Evolutionary conservation across 2,113 vertebrate genomes (phyloP).

Genomic region (Prochilodus magdalenae): DNA sequence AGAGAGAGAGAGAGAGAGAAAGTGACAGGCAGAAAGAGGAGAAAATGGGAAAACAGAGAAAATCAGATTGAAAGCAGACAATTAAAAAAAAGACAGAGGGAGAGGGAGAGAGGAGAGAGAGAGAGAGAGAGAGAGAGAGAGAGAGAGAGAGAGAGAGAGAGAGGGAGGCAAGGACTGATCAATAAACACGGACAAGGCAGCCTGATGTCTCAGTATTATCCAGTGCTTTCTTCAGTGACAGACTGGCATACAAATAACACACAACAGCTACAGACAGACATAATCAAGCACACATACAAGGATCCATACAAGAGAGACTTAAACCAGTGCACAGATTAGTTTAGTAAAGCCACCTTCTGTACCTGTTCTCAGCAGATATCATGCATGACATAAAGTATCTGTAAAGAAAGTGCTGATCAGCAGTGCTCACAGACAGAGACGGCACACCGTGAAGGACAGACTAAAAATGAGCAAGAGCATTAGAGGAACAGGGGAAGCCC

Average conservation of each 20-base stretch:
- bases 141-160: background rate
- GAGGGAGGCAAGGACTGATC: constrained; percentile 9
- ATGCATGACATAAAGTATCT: constrained; percentile 37
- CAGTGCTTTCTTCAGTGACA: background rate
- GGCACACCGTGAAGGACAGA: constrained; percentile 23
- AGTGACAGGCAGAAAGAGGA: constrained; percentile 50
- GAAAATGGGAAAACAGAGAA: constrained; percentile 51
- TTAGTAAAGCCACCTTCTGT: constrained; percentile 41
- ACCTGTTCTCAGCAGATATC: constrained; percentile 42
- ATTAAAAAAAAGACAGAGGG: too few species aligned
- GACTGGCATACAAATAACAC: constrained; percentile 17
- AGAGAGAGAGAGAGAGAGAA: too few species aligned
- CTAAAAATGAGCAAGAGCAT: constrained; percentile 19
- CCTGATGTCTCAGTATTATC: background rate
- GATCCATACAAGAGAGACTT: background rate
- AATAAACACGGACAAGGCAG: background rate
- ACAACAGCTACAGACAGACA: background rate
- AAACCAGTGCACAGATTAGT: constrained; percentile 14
- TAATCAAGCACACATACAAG: constrained; percentile 5
- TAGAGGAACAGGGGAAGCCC: constrained; percentile 51
- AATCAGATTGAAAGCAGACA: constrained; percentile 9
- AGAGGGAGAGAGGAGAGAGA: too few species aligned
- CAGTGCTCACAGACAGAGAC: constrained; percentile 27
- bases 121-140: too few species aligned
- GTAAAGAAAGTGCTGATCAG: constrained; percentile 23